These are phyloP conservation scores for Garra rufa DNA, from an alignment of 2,113 vertebrate genomes.

Conservation along the genomic window DNA sequence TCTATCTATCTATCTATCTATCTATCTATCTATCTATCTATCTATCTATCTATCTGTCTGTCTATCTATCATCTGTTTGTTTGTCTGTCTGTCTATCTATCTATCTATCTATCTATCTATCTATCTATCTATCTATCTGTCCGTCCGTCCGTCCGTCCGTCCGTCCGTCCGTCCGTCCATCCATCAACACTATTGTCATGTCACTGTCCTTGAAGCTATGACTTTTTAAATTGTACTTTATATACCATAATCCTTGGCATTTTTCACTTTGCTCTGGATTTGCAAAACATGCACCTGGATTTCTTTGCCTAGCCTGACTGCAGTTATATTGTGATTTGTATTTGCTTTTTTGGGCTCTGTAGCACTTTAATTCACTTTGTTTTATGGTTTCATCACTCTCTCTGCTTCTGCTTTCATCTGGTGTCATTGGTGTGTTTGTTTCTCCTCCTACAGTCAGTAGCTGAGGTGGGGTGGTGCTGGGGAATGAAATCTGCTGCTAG, in stretches of 20 bases:
- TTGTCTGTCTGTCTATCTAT: not conserved
- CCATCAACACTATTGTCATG: not conserved
- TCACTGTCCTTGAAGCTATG: not conserved
- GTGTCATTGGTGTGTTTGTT: conserved; percentile 34
- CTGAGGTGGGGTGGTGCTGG: conserved; percentile 34
- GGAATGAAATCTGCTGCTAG: conserved; percentile 38
- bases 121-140: no score
- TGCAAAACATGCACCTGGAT: not conserved
- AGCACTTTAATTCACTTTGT: not conserved
- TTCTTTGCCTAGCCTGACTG: not conserved
- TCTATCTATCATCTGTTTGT: not conserved
- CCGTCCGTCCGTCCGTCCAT: no score
- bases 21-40: no score
- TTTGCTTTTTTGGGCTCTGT: not conserved
- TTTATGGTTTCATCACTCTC: not conserved
- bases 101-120: no score
- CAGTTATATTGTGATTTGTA: not conserved
- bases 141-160: no score
- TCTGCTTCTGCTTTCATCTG: conserved; percentile 14
- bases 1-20: not conserved
- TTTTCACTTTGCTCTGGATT: not conserved
- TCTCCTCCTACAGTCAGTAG: conserved; percentile 30
- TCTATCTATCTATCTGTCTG: not conserved
- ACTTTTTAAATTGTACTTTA: no score
- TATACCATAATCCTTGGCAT: not conserved